A percentile compares a stretch with the other conserved stretches of the same genome.
These are phyloP conservation scores for Dromiciops gliroides DNA, from an alignment of 2,113 vertebrate species.

Conservation along the genomic window DNA sequence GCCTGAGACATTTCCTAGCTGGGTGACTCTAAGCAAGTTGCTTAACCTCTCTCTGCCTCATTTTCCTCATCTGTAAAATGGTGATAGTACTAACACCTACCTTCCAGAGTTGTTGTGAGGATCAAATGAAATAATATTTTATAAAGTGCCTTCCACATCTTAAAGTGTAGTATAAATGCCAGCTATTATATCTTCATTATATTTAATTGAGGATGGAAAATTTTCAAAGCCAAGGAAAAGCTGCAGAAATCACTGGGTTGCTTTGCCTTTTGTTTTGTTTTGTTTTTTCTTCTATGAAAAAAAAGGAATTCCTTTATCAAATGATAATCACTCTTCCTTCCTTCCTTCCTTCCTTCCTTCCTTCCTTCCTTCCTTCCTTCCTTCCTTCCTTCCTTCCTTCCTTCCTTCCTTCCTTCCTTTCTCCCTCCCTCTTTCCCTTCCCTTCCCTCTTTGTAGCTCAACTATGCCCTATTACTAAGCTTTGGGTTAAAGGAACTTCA, in stretches of 20 bases:
- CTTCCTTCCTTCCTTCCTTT: not conserved
- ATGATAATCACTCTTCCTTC: not conserved
- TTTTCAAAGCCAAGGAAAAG: constrained; percentile 45
- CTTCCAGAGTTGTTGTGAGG: not conserved
- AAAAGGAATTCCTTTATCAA: not conserved
- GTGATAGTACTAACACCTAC: not conserved
- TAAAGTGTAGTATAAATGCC: not conserved
- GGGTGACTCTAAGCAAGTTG: not conserved
- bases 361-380: not conserved
- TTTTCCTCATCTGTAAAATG: not conserved
- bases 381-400: not conserved
- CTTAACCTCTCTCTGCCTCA: not conserved
- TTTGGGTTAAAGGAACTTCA: not conserved
- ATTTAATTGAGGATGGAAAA: constrained; percentile 56
- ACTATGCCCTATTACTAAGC: not conserved
- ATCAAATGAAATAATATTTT: not conserved
- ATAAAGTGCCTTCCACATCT: not conserved
- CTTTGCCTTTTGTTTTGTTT: not conserved
- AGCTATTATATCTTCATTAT: not conserved
- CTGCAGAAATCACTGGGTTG: constrained; percentile 9
- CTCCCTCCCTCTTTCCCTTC: no score
- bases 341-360: not conserved
- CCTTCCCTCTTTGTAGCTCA: not conserved
- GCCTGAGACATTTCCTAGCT: not conserved
- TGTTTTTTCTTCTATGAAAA: not conserved